phyloP scores from a whole-genome alignment of 1,140 invertebrate species.

The Ruditapes philippinarum region DNA sequence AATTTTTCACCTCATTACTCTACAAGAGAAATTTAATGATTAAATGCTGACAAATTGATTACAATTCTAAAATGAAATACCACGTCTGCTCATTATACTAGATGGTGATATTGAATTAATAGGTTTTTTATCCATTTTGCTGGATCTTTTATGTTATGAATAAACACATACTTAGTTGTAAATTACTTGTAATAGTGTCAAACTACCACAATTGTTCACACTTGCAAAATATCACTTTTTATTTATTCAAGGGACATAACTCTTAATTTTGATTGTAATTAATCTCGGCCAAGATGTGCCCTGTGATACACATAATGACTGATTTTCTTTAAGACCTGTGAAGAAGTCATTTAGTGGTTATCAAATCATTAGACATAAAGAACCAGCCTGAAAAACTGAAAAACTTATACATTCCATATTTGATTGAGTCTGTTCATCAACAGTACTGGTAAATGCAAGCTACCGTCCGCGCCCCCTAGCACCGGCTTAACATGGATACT shows the following conservation, averaged over 20 bases:
- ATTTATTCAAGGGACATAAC: too few relatives aligned
- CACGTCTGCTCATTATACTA: neutral
- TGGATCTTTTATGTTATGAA: neutral
- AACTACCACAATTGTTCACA: neutral
- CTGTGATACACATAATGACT: too few relatives aligned
- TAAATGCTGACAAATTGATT: neutral
- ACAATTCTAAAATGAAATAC: neutral
- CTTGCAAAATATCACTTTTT: too few relatives aligned
- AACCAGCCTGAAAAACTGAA: too few relatives aligned
- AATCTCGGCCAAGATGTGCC: too few relatives aligned
- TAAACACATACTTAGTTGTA: neutral
- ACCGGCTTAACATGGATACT: neutral
- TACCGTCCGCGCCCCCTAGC: neutral
- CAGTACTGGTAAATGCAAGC: neutral
- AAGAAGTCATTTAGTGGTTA: too few relatives aligned
- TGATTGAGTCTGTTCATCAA: too few relatives aligned
- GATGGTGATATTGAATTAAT: neutral
- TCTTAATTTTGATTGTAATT: too few relatives aligned
- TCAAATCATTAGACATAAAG: too few relatives aligned
- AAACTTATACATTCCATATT: too few relatives aligned
- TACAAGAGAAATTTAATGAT: neutral
- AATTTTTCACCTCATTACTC: constrained; percentile 62
- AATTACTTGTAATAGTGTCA: neutral
- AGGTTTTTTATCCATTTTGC: neutral
- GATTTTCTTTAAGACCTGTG: too few relatives aligned